A percentile compares a stretch with the other conserved stretches of the same genome.
Evolutionary conservation across 2,113 vertebrate species (phyloP).

Genomic region (Psittacula cyanocephala): DNA sequence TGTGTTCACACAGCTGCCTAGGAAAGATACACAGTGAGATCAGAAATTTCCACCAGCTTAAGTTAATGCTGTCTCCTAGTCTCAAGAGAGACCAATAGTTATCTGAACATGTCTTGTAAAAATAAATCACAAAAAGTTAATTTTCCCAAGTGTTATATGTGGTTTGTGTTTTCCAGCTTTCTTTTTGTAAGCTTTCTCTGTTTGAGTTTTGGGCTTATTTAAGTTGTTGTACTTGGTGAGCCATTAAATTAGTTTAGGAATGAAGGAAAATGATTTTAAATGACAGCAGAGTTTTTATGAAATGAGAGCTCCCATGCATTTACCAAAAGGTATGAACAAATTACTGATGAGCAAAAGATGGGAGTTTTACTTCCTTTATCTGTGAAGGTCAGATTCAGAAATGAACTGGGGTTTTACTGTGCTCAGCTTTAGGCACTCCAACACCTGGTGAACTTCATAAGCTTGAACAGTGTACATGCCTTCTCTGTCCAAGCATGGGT

Average conservation of each 20-base stretch:
- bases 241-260: background rate
- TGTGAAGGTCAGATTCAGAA: background rate
- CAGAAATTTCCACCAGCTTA: background rate
- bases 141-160: background rate
- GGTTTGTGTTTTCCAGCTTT: background rate
- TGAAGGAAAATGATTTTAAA: background rate
- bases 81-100: background rate
- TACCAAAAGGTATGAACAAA: background rate
- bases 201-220: background rate
- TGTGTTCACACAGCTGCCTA: background rate
- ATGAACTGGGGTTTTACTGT: background rate
- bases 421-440: background rate
- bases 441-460: background rate
- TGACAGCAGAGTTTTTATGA: background rate
- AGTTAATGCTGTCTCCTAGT: background rate
- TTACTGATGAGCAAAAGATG: background rate
- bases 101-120: background rate
- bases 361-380: background rate
- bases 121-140: background rate
- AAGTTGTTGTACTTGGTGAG: background rate
- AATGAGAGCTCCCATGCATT: background rate
- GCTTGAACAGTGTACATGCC: fast-evolving
- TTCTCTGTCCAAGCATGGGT: background rate
- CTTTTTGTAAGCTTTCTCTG: background rate
- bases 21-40: background rate